These are phyloP conservation scores for Xanthorhoe spadicearia DNA, from an alignment of 2,888 invertebrate genomes.

Conservation along the genomic window DNA sequence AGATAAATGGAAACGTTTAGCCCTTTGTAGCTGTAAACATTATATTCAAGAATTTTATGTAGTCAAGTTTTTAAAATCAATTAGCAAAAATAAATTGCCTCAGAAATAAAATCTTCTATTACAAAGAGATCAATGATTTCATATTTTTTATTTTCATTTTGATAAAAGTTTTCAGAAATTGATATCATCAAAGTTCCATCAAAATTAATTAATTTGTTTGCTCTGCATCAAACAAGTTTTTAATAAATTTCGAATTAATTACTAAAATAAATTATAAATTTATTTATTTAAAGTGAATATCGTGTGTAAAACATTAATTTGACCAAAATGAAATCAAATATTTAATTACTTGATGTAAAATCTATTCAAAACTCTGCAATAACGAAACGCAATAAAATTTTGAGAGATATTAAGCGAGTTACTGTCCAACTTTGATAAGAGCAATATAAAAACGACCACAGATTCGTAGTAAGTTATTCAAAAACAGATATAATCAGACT, in stretches of 20 bases:
- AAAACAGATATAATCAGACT: conserved; percentile 29
- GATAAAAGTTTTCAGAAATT: not conserved
- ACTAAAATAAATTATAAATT: not conserved
- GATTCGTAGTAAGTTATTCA: conserved; percentile 22
- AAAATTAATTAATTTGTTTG: not conserved
- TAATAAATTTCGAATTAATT: not conserved
- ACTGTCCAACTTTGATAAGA: conserved; percentile 33
- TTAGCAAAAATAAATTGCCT: no score
- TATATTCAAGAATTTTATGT: no score
- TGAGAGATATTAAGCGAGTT: conserved; percentile 23
- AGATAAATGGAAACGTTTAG: conserved; percentile 17
- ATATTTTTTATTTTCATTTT: not conserved
- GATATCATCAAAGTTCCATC: not conserved
- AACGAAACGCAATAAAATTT: conserved; percentile 30
- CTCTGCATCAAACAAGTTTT: conserved; percentile 3
- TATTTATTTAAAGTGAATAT: not conserved
- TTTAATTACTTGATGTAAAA: conserved; percentile 22
- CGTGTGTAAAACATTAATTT: conserved; percentile 9
- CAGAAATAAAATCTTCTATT: no score
- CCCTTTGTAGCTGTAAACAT: conserved; percentile 3
- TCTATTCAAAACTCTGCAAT: conserved; percentile 16
- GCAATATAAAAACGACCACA: conserved; percentile 28
- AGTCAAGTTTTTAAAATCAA: no score
- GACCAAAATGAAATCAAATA: conserved; percentile 13
- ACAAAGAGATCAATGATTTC: not conserved